phyloP scores from a whole-genome alignment of 2,888 invertebrate genomes.

The Panopea generosa region DNA sequence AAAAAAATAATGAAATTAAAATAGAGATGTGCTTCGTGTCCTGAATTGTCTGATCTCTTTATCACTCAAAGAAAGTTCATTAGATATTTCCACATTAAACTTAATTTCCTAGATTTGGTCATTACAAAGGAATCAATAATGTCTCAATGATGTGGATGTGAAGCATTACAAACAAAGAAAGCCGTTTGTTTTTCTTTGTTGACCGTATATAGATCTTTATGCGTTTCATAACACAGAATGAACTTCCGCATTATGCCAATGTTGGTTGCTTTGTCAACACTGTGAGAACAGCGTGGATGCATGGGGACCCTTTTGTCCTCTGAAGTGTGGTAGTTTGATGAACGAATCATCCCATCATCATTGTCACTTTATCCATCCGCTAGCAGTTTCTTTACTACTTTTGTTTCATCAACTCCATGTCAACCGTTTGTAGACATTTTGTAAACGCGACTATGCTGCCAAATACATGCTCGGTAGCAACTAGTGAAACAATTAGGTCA shows the following conservation, averaged over 20 bases:
- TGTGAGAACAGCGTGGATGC: neutral
- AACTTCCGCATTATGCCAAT: slow-evolving; percentile 5
- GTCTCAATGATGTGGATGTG: slow-evolving; percentile 10
- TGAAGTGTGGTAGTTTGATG: too few species aligned
- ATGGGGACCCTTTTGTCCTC: neutral
- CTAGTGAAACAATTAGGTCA: slow-evolving; percentile 33
- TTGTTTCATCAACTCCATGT: slow-evolving; percentile 31
- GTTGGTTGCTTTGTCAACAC: slow-evolving; percentile 7
- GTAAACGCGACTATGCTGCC: slow-evolving; percentile 28
- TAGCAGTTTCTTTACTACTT: slow-evolving; percentile 7
- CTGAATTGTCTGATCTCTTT: too few species aligned
- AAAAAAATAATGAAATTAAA: too few species aligned
- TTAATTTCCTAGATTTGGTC: too few species aligned
- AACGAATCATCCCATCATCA: too few species aligned
- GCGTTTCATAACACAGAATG: too few species aligned
- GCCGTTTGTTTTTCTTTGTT: slow-evolving; percentile 18
- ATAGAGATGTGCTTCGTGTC: too few species aligned
- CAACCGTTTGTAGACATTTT: slow-evolving; percentile 14
- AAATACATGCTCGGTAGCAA: slow-evolving; percentile 42
- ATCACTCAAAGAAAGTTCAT: too few species aligned
- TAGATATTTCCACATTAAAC: too few species aligned
- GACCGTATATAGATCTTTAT: slow-evolving; percentile 25
- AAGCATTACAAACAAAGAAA: slow-evolving; percentile 8
- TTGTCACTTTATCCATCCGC: too few species aligned
- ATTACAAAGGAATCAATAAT: too few species aligned